Conservation (phyloP, 2,797 vertebrate species). For the Allobates femoralis region DNA sequence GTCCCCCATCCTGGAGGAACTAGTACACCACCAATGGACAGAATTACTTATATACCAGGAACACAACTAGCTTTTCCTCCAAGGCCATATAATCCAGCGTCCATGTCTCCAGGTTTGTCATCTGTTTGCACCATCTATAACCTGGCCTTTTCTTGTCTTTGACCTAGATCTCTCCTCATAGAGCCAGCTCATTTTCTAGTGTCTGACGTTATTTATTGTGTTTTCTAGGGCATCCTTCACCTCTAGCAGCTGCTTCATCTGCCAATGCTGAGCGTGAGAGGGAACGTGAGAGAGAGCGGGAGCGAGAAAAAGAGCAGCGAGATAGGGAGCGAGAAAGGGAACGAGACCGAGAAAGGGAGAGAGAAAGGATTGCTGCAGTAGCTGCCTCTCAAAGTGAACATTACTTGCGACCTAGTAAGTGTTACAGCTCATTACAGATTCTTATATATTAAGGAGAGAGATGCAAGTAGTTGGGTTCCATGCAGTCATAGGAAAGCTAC, state of each 20-base stretch:
- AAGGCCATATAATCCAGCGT: conserved; percentile 94
- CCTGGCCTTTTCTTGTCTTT: not conserved
- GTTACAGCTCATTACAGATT: not conserved
- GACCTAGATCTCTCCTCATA: not conserved
- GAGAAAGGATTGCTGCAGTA: conserved; percentile 74
- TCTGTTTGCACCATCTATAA: not conserved
- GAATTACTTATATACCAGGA: conserved; percentile 94
- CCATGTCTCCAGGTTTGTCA: conserved; percentile 93
- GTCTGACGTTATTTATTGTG: not conserved
- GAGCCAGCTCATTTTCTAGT: not conserved
- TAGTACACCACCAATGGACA: conserved; percentile 95
- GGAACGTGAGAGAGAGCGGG: conserved; percentile 79
- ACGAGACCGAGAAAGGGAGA: conserved; percentile 71
- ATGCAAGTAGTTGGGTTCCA: too few relatives aligned
- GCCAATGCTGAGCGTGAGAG: conserved; percentile 83
- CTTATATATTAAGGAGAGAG: too few relatives aligned
- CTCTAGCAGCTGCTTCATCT: conserved; percentile 82
- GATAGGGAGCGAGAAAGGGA: conserved; percentile 78
- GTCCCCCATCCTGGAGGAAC: conserved; percentile 97
- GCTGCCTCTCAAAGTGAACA: conserved; percentile 69
- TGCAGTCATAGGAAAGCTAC: too few relatives aligned
- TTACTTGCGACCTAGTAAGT: conserved; percentile 89
- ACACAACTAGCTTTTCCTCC: conserved; percentile 93
- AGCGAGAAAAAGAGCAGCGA: conserved; percentile 68
- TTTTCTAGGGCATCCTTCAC: conserved; percentile 85